A percentile compares a stretch with the other conserved stretches of the same genome.
Conservation (phyloP, 2,113 vertebrate species). For the Sander lucioperca region DNA sequence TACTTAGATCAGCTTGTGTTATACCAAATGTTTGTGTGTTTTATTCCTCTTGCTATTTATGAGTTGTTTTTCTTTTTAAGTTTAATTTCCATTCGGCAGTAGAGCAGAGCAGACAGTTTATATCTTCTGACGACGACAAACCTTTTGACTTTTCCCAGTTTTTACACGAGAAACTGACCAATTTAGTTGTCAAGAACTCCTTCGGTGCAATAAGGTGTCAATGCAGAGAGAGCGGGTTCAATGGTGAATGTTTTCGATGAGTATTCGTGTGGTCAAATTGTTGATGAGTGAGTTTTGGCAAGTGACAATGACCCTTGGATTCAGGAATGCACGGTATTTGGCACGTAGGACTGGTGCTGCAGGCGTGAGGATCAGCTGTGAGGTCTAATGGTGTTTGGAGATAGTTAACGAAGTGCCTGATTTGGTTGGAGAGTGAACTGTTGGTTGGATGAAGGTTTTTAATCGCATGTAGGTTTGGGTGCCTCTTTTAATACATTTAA, state of each 20-base stretch:
- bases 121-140: conserved; percentile 47
- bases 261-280: neutral
- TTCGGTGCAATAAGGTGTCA: conserved; percentile 89
- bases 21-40: conserved; percentile 78
- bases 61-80: conserved; percentile 79
- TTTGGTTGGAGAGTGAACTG: conserved; percentile 16
- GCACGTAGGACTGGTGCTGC: neutral
- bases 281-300: conserved; percentile 27
- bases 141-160: conserved; percentile 54
- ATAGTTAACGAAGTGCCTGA: conserved; percentile 75
- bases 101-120: conserved; percentile 37
- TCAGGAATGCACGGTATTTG: conserved; percentile 31
- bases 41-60: conserved; percentile 87
- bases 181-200: conserved; percentile 81
- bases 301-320: conserved; percentile 23
- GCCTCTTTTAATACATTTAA: neutral
- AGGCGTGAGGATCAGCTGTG: neutral
- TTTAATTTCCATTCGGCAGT: conserved; percentile 71
- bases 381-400: conserved; percentile 2
- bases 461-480: conserved; percentile 15
- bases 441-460: conserved; percentile 19
- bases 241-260: neutral
- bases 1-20: conserved; percentile 33
- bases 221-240: conserved; percentile 77
- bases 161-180: conserved; percentile 76